Evolutionary conservation across 2,888 invertebrate species (phyloP), one percentile per base, ranked within the genome.

Genomic region (Anagyrus pseudococci): DNA sequence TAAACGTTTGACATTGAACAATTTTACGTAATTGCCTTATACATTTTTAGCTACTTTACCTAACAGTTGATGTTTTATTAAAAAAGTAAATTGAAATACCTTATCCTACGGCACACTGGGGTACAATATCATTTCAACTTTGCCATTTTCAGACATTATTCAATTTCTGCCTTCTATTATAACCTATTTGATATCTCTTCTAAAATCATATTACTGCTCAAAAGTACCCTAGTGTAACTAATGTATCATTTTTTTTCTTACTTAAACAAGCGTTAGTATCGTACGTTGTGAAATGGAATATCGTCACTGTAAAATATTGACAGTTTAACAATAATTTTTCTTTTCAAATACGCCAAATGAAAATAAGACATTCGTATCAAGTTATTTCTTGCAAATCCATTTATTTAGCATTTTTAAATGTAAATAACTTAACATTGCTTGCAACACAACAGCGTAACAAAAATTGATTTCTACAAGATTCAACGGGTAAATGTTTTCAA

Each of bases 251-350:
- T 37, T 37, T 4, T 37, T 37, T 37, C 33, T n/a, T n/a, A n/a
- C n/a, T n/a, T n/a, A n/a, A n/a, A n/a, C n/a, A n/a, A n/a, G n/a
- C n/a, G n/a, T n/a, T n/a, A n/a, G n/a, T n/a, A n/a, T n/a, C n/a
- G n/a, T n/a, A n/a, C n/a, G n/a, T n/a, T n/a, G n/a, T n/a, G n/a
- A n/a, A n/a, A n/a, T n/a, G n/a, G n/a, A n/a, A n/a, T n/a, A n/a
- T n/a, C n/a, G 23, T 46, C 40, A 37, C 33, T 58, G 54, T 54
- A 54, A 26, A 54, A 58, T 55, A 58, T 15, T 22, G 2, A 50
- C 8, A 25, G n/a, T 37, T 13, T 37, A 37, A 29, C 29, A 29
- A 7, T 37, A 37, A 37, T 37, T 10, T 29, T 41, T 26, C 15
- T 48, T 15, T 17, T 17, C 41, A 22, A 22, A 22, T 22, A 43